Percentiles rank a stretch among this genome's conserved stretches.
Conservation (phyloP, 1,140 invertebrate species). For the Drosophila jambulina region DNA sequence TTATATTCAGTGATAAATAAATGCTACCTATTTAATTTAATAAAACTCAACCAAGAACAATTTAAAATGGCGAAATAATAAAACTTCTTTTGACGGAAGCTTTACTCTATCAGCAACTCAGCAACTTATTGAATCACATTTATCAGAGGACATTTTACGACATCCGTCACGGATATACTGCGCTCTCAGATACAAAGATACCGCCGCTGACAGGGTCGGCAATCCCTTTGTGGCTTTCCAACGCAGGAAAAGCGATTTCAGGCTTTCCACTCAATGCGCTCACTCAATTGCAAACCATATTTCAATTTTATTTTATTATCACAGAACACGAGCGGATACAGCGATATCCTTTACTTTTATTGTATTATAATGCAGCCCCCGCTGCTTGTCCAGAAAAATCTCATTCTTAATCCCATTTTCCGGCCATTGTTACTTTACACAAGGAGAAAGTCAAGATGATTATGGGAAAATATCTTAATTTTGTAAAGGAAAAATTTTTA, state of each 20-base stretch:
- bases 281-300: slow-evolving; percentile 79
- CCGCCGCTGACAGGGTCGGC: slow-evolving; percentile 22
- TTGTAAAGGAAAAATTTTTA: background rate
- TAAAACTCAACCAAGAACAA: background rate
- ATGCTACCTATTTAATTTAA: background rate
- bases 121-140: slow-evolving; percentile 50
- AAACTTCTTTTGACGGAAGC: background rate
- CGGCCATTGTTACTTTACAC: slow-evolving; percentile 28
- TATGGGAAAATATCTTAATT: background rate
- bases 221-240: slow-evolving; percentile 26
- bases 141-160: slow-evolving; percentile 47
- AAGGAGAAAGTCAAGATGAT: too few species aligned
- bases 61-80: background rate
- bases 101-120: background rate
- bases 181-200: slow-evolving; percentile 24
- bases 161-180: slow-evolving; percentile 39
- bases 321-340: slow-evolving; percentile 55
- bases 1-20: background rate
- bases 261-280: slow-evolving; percentile 69
- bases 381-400: slow-evolving; percentile 26
- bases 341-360: slow-evolving; percentile 70
- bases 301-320: slow-evolving; percentile 83
- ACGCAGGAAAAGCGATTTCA: slow-evolving; percentile 24
- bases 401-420: slow-evolving; percentile 38
- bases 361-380: slow-evolving; percentile 59